phyloP scores from a whole-genome alignment of 2,113 vertebrate species.

The Carlito syrichta region DNA sequence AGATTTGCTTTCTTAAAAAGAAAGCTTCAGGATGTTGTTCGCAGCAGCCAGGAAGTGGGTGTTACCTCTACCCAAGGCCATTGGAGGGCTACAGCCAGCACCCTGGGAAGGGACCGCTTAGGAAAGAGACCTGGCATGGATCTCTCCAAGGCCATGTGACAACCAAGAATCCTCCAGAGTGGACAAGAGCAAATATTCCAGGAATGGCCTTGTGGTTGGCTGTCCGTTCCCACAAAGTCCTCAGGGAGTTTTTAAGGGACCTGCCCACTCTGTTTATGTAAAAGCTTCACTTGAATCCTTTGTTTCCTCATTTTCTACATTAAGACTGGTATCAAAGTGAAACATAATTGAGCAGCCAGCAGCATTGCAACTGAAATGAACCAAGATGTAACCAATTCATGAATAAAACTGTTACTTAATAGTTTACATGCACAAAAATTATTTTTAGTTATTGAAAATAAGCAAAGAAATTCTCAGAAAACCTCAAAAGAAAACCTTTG shows the following conservation, averaged over 20 bases:
- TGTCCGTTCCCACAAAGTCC: conserved; percentile 52
- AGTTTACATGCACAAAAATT: not conserved
- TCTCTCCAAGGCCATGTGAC: conserved; percentile 65
- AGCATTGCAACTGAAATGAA: not conserved
- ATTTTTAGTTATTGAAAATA: not conserved
- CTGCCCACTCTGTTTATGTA: conserved; percentile 11
- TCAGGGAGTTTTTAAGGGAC: conserved; percentile 49
- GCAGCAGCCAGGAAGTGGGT: conserved; percentile 58
- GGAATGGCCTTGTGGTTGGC: conserved; percentile 65
- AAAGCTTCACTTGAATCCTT: not conserved
- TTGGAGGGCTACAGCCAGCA: not conserved
- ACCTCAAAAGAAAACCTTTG: not conserved
- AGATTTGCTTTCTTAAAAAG: conserved; percentile 58
- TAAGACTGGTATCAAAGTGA: not conserved
- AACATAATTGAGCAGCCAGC: not conserved
- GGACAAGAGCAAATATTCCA: conserved; percentile 65
- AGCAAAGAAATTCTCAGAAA: not conserved
- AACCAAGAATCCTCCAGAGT: conserved; percentile 53
- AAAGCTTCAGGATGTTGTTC: conserved; percentile 43
- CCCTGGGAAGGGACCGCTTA: conserved; percentile 44
- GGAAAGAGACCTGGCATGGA: not conserved
- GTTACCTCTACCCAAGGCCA: conserved; percentile 56
- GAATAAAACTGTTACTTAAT: conserved; percentile 33
- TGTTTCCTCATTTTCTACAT: conserved; percentile 19
- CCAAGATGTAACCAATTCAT: not conserved